phyloP scores from a whole-genome alignment of 2,797 vertebrate genomes.

The Crenichthys baileyi region DNA sequence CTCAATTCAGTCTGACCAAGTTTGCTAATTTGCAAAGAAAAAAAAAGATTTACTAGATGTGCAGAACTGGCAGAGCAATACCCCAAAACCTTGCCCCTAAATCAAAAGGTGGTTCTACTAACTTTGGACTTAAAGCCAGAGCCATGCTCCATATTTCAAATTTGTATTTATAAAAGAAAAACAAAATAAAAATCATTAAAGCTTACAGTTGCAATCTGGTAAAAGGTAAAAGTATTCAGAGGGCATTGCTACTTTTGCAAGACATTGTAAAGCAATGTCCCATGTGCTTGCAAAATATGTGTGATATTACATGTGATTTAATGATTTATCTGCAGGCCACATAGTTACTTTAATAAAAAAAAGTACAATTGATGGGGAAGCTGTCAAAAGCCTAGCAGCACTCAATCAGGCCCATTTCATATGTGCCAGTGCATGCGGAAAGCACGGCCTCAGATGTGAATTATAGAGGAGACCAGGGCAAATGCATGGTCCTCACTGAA shows the following conservation, averaged over 20 bases:
- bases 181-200: not conserved
- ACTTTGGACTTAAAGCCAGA: not conserved
- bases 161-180: not conserved
- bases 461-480: slow-evolving; percentile 58
- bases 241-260: not conserved
- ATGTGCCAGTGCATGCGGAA: slow-evolving; percentile 34
- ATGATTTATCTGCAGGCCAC: slow-evolving; percentile 29
- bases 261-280: not conserved
- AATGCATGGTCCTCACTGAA: slow-evolving; percentile 67
- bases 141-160: not conserved
- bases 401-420: slow-evolving; percentile 57
- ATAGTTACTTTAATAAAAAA: slow-evolving; percentile 37
- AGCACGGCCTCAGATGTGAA: slow-evolving; percentile 54
- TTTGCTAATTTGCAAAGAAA: not conserved
- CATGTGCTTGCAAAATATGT: not conserved
- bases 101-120: not conserved
- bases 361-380: slow-evolving; percentile 31
- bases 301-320: slow-evolving; percentile 18
- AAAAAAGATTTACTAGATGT: not conserved
- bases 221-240: not conserved
- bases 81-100: not conserved
- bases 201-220: not conserved
- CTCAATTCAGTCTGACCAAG: not conserved
- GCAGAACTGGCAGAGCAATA: not conserved
- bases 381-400: slow-evolving; percentile 35